Base-by-base conservation (phyloP, 2,113 vertebrate species). In the Odontophorus gujanensis region DNA sequence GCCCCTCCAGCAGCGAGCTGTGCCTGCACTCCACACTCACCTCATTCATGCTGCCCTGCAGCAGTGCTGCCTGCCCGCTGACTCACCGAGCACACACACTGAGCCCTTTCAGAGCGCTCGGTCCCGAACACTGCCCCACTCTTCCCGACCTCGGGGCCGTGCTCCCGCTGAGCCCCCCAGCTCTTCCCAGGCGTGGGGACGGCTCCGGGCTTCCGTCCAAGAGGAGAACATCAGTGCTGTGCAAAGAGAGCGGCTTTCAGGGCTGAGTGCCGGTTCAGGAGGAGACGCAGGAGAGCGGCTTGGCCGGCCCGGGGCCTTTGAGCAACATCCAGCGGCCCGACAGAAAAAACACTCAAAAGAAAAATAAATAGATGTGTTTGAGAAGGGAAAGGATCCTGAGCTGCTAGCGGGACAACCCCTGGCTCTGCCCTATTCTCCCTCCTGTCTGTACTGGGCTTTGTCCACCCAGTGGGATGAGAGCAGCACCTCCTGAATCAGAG, bases 111-210 rank as follows among this genome's bases (percentile, higher is more conserved):
- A 98, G 96, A 57, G 80, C 93, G 45, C 86, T 89, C 2, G 2
- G 96, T 79, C 90, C 80, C 40, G 2, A 96, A 97, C 97, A 98
- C 97, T 98, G 93, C 59, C 90, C 90, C 62, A 97, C 92, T 98
- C 96, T 97, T 97, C 89, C 82, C 51, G 26, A 87, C 11, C 63
- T 81, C 16, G 38, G 38, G 61, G 61, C 61, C 17, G 38, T 4
- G 61, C 63, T 48, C 32, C n/a, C 50, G 80, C 87, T 9, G 20
- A 83, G 55, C 45, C 42, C 80, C 79, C 76, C 38, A 72, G 85
- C 85, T 71, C 62, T 66, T 53, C 76, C 28, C 17, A 3, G 59
- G n/a, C 87, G 59, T 66, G 21, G 30, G 48, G 25, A 43, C 24
- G 43, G 25, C 6, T 17, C 36, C 16, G 13, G 96, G 97, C 96